Base-by-base conservation (phyloP, 2,113 vertebrate genomes). In the Lycaon pictus region DNA sequence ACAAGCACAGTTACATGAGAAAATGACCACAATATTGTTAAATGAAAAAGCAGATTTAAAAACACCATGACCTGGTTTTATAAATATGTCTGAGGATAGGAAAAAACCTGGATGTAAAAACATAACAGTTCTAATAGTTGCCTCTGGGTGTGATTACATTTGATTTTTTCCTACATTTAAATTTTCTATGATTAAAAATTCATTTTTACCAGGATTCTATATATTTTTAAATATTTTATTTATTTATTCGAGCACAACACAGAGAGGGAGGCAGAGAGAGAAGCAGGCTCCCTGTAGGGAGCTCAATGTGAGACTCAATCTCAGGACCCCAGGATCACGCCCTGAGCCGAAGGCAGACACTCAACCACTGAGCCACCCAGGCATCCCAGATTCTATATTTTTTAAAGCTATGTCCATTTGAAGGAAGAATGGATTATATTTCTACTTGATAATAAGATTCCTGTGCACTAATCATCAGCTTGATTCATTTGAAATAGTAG, bases 61-160 rank as follows among this genome's bases (percentile, higher is more conserved):
- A 94, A 60, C 20, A 85, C 9, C 48, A 29, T 48, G 37, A 80
- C 60, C 22, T 94, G 86, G 65, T 89, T 96, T 97, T 72, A 55
- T 86, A 79, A 89, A 63, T 23, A 95, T 81, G 4, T 67, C 25
- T 76, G 27, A 92, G 22, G 35, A 43, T 32, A 94, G 69, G 60
- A 89, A 35, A 82, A 56, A 86, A 7, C 32, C 20, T 74, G 1
- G 13, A 58, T 9, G 25, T 93, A 69, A 88, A 96, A 79, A n/a
- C 3, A 58, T 90, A 94, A 81, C 55, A 20, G 35, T 53, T 81
- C 11, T 85, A 76, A 93, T 63, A 82, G 76, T 85, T 94, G 20
- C 89, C 43, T 85, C 74, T 90, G 32, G 32, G 32, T 63, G 4
- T 77, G 71, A 90, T 82, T 71, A 43, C 27, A 71, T 94, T 86